A percentile compares a stretch with the other conserved stretches of the same genome.
phyloP scores from a whole-genome alignment of 1,140 invertebrate species.

The Zaprionus camerounensis region DNA sequence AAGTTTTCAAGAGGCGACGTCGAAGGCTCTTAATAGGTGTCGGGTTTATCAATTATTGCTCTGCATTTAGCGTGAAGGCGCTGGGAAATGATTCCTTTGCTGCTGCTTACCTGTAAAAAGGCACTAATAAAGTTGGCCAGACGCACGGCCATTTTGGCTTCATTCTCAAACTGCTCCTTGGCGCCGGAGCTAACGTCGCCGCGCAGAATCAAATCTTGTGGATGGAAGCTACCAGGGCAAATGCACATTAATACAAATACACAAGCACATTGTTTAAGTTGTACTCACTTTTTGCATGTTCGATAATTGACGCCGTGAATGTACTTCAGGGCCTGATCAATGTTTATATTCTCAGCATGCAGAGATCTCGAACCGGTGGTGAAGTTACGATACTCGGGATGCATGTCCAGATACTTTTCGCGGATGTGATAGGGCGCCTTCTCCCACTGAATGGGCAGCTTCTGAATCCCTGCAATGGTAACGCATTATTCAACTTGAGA shows the following conservation, averaged over 20 bases:
- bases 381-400: conserved; percentile 90
- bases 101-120: conserved; percentile 91
- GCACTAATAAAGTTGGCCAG: conserved; percentile 97
- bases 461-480: conserved; percentile 89
- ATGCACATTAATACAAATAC: conserved; percentile 10
- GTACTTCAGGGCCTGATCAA: conserved; percentile 91
- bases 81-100: conserved; percentile 50
- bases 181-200: conserved; percentile 95
- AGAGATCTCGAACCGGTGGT: conserved; percentile 87
- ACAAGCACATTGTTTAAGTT: neutral
- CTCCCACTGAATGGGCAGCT: conserved; percentile 91
- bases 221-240: conserved; percentile 86
- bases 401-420: conserved; percentile 90
- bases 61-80: conserved; percentile 75
- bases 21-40: conserved; percentile 81
- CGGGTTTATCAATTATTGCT: conserved; percentile 82
- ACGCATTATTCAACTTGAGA: neutral
- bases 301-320: conserved; percentile 89
- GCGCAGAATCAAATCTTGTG: conserved; percentile 90
- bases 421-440: conserved; percentile 88
- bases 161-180: conserved; percentile 95
- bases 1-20: conserved; percentile 77
- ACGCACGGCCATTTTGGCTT: conserved; percentile 97
- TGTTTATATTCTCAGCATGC: conserved; percentile 88
- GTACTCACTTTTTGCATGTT: conserved; percentile 87